A percentile compares a stretch with the other conserved stretches of the same genome.
Evolutionary conservation across 2,113 vertebrate species (phyloP).

Genomic region (Neotoma lepida): DNA sequence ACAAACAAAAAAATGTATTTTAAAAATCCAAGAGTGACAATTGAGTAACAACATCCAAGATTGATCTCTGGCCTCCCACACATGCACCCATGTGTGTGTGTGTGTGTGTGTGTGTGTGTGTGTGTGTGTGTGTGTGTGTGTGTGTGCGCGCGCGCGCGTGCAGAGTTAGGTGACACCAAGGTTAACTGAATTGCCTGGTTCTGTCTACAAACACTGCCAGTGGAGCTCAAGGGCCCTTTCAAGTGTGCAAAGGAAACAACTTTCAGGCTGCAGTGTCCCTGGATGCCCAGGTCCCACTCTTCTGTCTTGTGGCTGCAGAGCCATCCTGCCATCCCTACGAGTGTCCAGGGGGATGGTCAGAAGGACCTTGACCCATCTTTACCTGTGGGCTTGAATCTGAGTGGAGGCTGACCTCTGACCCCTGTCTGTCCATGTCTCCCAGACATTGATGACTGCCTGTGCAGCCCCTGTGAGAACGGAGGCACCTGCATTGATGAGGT

Average conservation of each 20-base stretch:
- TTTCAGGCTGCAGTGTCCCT: too few species aligned
- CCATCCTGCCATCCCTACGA: neutral
- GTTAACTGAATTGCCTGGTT: neutral
- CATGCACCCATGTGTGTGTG: too few species aligned
- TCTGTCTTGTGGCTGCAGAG: neutral
- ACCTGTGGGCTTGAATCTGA: neutral
- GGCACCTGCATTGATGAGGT: slow-evolving; percentile 97
- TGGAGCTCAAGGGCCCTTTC: neutral
- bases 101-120: too few species aligned
- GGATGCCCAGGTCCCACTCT: neutral
- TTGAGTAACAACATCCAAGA: neutral
- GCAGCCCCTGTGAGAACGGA: slow-evolving; percentile 93
- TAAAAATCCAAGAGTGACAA: neutral
- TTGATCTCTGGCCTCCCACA: neutral
- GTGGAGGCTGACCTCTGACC: neutral
- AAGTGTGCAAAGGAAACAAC: neutral
- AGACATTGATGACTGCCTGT: slow-evolving; percentile 88
- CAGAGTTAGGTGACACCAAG: neutral
- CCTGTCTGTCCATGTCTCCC: neutral
- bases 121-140: too few species aligned
- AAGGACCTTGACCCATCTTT: neutral
- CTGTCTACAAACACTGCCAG: neutral
- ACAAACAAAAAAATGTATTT: neutral
- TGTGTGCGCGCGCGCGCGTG: too few species aligned
- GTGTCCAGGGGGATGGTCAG: too few species aligned